A percentile compares a stretch with the other conserved stretches of the same genome.
Conservation (phyloP, 2,888 invertebrate genomes). For the Iselma pallidipennis region DNA sequence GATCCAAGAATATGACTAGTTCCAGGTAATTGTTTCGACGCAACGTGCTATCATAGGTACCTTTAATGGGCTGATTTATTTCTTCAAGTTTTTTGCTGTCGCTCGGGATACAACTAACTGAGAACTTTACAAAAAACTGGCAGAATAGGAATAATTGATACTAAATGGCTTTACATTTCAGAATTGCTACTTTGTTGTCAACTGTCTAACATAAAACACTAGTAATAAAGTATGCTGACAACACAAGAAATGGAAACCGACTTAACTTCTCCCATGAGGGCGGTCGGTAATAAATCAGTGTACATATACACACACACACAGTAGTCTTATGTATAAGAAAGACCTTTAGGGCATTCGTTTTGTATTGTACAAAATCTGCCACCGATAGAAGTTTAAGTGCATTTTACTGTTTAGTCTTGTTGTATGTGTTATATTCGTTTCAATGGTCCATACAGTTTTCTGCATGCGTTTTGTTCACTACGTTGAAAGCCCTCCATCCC, state of each 20-base stretch:
- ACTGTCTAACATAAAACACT: slow-evolving; percentile 29
- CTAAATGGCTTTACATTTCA: not conserved
- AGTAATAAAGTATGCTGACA: slow-evolving; percentile 37
- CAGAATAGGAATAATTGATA: not conserved
- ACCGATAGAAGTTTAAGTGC: slow-evolving; percentile 33
- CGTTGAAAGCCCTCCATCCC: too few relatives aligned
- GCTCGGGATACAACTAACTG: too few relatives aligned
- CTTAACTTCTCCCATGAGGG: slow-evolving; percentile 31
- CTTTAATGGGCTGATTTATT: too few relatives aligned
- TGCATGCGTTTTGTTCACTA: too few relatives aligned
- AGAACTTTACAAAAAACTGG: too few relatives aligned
- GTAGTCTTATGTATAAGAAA: not conserved
- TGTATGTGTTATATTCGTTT: not conserved
- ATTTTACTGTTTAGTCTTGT: slow-evolving; percentile 30
- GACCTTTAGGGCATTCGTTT: slow-evolving; percentile 27
- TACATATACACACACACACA: slow-evolving; percentile 22
- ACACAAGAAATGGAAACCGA: slow-evolving; percentile 34
- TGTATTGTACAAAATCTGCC: slow-evolving; percentile 34
- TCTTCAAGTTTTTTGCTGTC: too few relatives aligned
- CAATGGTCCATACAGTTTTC: not conserved
- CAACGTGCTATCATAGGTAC: too few relatives aligned
- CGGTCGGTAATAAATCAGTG: slow-evolving; percentile 33
- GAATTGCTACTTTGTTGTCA: not conserved
- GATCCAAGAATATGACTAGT: too few relatives aligned
- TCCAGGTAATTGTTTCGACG: too few relatives aligned